A percentile compares a stretch with the other conserved stretches of the same genome.
phyloP scores from a whole-genome alignment of 2,888 invertebrate species.

The Thereva nobilitata region DNA sequence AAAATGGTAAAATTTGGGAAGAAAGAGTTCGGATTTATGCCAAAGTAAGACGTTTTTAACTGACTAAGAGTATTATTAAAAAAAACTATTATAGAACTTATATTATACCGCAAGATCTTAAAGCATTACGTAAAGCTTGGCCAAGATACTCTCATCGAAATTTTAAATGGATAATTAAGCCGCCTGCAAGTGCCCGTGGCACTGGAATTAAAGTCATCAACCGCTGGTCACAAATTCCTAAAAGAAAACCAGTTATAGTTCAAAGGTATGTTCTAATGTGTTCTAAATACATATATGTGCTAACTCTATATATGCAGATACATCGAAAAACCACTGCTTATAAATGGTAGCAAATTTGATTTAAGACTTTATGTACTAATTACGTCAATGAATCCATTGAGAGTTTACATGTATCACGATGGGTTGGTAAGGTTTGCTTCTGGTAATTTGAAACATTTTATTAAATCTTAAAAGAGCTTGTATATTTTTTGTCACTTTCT shows the following conservation, averaged over 20 bases:
- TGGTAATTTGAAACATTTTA: slow-evolving; percentile 60
- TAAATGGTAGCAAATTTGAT: slow-evolving; percentile 97
- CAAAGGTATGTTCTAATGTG: slow-evolving; percentile 64
- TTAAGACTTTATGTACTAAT: slow-evolving; percentile 93
- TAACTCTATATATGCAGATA: slow-evolving; percentile 59
- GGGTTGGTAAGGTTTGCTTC: slow-evolving; percentile 96
- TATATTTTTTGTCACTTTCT: slow-evolving; percentile 6
- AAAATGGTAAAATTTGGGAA: slow-evolving; percentile 61
- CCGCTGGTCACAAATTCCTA: slow-evolving; percentile 92
- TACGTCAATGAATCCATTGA: slow-evolving; percentile 90
- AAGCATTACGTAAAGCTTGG: slow-evolving; percentile 83
- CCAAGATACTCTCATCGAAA: slow-evolving; percentile 74
- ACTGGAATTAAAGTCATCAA: slow-evolving; percentile 94
- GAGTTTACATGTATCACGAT: slow-evolving; percentile 93
- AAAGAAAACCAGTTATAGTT: slow-evolving; percentile 86
- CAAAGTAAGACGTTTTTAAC: slow-evolving; percentile 57
- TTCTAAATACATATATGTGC: neutral
- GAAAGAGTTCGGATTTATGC: slow-evolving; percentile 86
- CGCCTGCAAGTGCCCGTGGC: slow-evolving; percentile 96
- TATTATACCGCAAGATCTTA: slow-evolving; percentile 85
- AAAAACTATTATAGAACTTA: slow-evolving; percentile 67
- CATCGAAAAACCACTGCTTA: slow-evolving; percentile 80
- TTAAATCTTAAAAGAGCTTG: slow-evolving; percentile 5
- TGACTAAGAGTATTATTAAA: neutral
- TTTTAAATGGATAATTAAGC: slow-evolving; percentile 95